Base-by-base conservation (phyloP, 2,113 vertebrate genomes). In the Hypocryptadius cinnamomeus region DNA sequence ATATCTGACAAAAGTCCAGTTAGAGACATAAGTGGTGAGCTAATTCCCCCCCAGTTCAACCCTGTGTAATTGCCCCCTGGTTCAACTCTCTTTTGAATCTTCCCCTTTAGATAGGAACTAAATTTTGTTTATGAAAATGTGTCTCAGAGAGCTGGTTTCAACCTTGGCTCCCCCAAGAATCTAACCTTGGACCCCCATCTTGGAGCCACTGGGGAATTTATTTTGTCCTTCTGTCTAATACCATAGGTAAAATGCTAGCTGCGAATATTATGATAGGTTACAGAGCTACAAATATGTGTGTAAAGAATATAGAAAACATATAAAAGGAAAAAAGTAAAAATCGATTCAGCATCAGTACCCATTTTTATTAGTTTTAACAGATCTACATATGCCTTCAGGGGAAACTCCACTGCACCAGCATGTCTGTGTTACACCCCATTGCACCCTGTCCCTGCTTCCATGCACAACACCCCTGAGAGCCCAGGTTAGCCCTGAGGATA, bases 401-500 rank as follows among this genome's bases (percentile, higher is more conserved):
- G 6, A 83, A 5, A 47, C 15, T 40, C 30, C 5, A 1, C 19
- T 30, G 16, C 12, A 56, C 23, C 71, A 45, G 7, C 0, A 0
- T 4, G 4, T 42, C 61, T 54, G 11, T 44, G 15, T 39, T 3
- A 1, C 13, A 17, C 7, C 11, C 10, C 11, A 28, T 14, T 1
- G 0, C 42, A 73, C 9, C 8, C 19, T 44, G 9, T 18, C 30
- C n/a, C 24, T 57, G 10, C 12, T 76, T 45, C 28, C n/a, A 51
- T 2, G 0, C 35, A n/a, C 24, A 64, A 8, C 31, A 19, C 4
- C 8, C 9, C 30, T 18, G 2, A 13, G n/a, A 48, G 54, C 39
- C 35, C 6, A 3, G 14, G 14, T 48, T 64, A 60, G 23, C 15
- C 66, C 71, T 50, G 33, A 11, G 4, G 2, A 14, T 13, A 15